Conservation (phyloP, 2,888 invertebrate species). For the Papilio gigon region DNA sequence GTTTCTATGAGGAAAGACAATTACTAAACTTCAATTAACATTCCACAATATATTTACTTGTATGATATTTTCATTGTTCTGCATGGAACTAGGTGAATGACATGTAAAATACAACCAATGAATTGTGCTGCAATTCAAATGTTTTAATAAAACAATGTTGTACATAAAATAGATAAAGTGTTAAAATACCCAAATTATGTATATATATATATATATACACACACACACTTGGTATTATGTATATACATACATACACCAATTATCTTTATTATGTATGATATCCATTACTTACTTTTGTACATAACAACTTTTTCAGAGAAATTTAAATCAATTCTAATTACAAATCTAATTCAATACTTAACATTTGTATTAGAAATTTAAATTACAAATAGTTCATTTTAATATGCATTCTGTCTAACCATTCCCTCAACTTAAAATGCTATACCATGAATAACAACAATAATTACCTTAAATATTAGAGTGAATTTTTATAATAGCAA, state of each 20-base stretch:
- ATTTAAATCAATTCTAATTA: not conserved
- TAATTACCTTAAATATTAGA: not conserved
- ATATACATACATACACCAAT: no score
- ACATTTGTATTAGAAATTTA: not conserved
- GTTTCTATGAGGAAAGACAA: slow-evolving; percentile 26
- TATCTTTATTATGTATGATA: no score
- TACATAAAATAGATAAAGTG: slow-evolving; percentile 42
- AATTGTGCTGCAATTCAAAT: slow-evolving; percentile 24
- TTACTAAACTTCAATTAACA: slow-evolving; percentile 24
- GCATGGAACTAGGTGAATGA: slow-evolving; percentile 35
- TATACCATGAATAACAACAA: not conserved
- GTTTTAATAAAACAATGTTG: slow-evolving; percentile 23
- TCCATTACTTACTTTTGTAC: no score
- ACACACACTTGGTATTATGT: no score
- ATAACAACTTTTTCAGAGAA: not conserved
- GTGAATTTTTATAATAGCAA: no score
- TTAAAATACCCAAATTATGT: slow-evolving; percentile 46
- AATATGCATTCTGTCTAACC: not conserved
- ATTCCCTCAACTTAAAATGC: not conserved
- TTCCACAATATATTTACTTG: slow-evolving; percentile 28
- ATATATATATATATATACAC: no score
- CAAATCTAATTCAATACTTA: not conserved
- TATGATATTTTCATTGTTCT: slow-evolving; percentile 38
- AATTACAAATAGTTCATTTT: not conserved
- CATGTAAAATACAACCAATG: slow-evolving; percentile 26